phyloP scores from a whole-genome alignment of 2,797 vertebrate genomes.

The Pipistrellus nathusii region DNA sequence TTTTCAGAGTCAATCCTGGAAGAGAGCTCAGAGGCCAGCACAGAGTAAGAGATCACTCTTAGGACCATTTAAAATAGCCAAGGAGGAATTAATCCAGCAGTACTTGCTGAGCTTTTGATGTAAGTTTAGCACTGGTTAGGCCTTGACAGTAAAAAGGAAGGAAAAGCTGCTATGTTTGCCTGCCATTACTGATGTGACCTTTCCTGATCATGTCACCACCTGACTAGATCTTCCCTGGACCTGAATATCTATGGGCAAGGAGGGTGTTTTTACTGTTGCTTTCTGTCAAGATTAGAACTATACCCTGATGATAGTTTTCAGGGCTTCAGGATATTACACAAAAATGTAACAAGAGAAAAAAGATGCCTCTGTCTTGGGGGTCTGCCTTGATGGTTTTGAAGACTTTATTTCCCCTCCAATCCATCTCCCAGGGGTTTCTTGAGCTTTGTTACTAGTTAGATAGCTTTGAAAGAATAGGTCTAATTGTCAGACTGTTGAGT shows the following conservation, averaged over 20 bases:
- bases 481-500: not conserved
- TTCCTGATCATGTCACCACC: not conserved
- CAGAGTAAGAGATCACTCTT: not conserved
- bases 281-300: conserved; percentile 53
- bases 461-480: not conserved
- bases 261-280: conserved; percentile 14
- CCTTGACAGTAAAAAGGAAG: not conserved
- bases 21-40: conserved; percentile 52
- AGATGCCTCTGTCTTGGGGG: not conserved
- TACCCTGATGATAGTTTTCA: not conserved
- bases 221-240: conserved; percentile 49
- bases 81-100: conserved; percentile 13
- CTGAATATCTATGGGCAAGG: conserved; percentile 24
- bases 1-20: not conserved
- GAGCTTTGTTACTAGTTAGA: not conserved
- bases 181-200: not conserved
- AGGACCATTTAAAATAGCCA: conserved; percentile 45
- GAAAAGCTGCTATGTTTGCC: not conserved
- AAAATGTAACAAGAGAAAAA: not conserved
- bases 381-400: conserved; percentile 30
- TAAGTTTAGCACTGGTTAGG: conserved; percentile 30
- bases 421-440: not conserved
- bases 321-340: not conserved
- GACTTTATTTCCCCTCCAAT: not conserved
- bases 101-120: conserved; percentile 30